These are phyloP conservation scores for Alcis repandata DNA, from an alignment of 2,888 invertebrate species.

Conservation along the genomic window DNA sequence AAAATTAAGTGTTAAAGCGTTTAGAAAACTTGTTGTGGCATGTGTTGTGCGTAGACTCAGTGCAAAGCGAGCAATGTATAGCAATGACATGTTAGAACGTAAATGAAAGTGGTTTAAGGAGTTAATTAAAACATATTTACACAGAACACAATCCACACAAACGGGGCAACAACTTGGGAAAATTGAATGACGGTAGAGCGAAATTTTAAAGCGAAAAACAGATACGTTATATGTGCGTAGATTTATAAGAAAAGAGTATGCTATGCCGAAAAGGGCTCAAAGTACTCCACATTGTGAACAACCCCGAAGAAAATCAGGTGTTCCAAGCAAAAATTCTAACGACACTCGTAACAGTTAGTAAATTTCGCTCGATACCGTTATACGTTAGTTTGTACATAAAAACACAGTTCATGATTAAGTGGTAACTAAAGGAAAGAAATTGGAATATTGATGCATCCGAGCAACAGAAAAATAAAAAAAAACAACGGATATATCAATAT, in stretches of 20 bases:
- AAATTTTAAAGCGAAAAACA: conserved; percentile 9
- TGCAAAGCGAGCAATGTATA: conserved; percentile 72
- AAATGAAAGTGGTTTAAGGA: conserved; percentile 46
- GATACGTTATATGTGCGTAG: no score
- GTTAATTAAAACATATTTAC: conserved; percentile 58
- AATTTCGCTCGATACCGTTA: conserved; percentile 27
- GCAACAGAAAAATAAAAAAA: not conserved
- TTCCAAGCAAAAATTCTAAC: no score
- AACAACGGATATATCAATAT: conserved; percentile 47
- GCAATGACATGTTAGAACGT: conserved; percentile 67
- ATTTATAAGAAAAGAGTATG: no score
- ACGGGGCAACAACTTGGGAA: conserved; percentile 31
- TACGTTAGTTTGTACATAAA: conserved; percentile 19
- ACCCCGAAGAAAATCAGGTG: no score
- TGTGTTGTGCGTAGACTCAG: conserved; percentile 72
- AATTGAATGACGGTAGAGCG: conserved; percentile 8
- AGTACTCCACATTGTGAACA: no score
- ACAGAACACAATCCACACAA: conserved; percentile 79
- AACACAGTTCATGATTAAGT: conserved; percentile 11
- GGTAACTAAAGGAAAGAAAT: conserved; percentile 10
- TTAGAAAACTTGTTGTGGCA: conserved; percentile 72
- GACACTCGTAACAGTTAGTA: not conserved
- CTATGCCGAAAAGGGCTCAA: no score
- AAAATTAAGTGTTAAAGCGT: conserved; percentile 55
- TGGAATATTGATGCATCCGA: conserved; percentile 23